Evolutionary conservation across 2,113 vertebrate species (phyloP), one percentile per base, ranked within the genome.

Genomic region (Stegastes partitus): DNA sequence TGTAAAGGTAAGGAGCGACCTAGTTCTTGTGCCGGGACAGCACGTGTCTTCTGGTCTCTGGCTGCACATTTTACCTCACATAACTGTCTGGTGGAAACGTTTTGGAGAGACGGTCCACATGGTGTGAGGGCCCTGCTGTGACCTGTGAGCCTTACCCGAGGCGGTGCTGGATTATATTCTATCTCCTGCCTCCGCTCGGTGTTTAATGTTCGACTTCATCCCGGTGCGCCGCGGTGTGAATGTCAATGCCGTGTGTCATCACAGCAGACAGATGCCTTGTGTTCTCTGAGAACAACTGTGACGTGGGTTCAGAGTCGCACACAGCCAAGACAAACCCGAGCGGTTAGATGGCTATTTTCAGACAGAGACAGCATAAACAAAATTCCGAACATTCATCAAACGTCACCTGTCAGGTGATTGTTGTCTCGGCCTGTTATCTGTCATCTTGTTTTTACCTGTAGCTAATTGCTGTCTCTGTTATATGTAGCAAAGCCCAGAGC

Each of bases 321-420:
- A 34, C 25, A 12, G 47, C 55, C 76, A 42, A 59, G 74, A 79
- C 45, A 62, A 82, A 82, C 78, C 72, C 53, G 83, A 68, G 47
- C 0, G 18, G 61, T 66, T 0, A 47, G 71, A 68, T 76, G 62
- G 26, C 57, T 22, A 0, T 22, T 50, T n/a, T 58, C 44, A 59
- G 42, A 55, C 44, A 15, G 9, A 65, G 49, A 57, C 18, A 1
- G 21, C 26, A 39, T 70, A 66, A 82, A 81, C 54, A 77, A 39
- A 71, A 82, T 83, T 71, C 81, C 58, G 2, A 0, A 63, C 79
- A 82, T 87, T 83, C 65, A 54, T 70, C 63, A 53, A 50, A 50
- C 50, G n/a, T 68, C 67, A 78, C 28, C 22, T 72, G 75, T 39
- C 54, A 56, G 55, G 54, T 25, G 23, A 23, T 63, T 39, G 53